Base-by-base conservation (phyloP, 2,888 invertebrate genomes). In the Eilema griseolum region DNA sequence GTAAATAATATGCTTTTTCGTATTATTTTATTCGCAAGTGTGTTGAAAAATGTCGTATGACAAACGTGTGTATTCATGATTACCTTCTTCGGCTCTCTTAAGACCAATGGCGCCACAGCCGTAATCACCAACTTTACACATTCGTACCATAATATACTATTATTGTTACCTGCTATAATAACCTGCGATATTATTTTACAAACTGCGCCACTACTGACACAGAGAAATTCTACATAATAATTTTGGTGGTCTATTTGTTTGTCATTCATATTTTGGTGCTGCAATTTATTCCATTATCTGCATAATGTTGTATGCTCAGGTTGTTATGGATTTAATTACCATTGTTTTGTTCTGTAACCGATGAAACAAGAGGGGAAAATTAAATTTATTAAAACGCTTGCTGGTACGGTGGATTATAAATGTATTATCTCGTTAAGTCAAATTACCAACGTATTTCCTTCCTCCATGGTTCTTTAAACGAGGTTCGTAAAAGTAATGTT, bases 221-320 rank as follows among this genome's bases (percentile, higher is more conserved):
- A 31, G 31, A 28, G 31, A 61, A 61, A 33, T 61, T 61, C 28
- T 12, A 61, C 61, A 61, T 33, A 33, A 61, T 61, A 26, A n/a
- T 61, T 31, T 61, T 33, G n/a, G 26, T 33, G 20, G 16, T 61
- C n/a, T 61, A 31, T 61, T 61, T 61, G 61, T 61, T 61, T 20
- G 31, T 31, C 31, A 10, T 31, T 61, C 61, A 31, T 31, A 61
- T 61, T 61, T 61, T 61, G 31, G 28, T 31, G 61, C n/a, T 33
- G 31, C 31, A 61, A 61, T 61, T 28, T 61, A n/a, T 61, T 61
- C 33, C 61, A 28, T 61, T n/a, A 31, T 61, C 31, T 33, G 61
- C 61, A 61, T 61, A 61, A 61, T 61, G 28, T 31, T 61, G 31
- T 61, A n/a, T 61, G 31, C n/a, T 33, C 20, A 31, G 10, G n/a